phyloP scores from a whole-genome alignment of 2,113 vertebrate genomes.

The Ophiodon elongatus region DNA sequence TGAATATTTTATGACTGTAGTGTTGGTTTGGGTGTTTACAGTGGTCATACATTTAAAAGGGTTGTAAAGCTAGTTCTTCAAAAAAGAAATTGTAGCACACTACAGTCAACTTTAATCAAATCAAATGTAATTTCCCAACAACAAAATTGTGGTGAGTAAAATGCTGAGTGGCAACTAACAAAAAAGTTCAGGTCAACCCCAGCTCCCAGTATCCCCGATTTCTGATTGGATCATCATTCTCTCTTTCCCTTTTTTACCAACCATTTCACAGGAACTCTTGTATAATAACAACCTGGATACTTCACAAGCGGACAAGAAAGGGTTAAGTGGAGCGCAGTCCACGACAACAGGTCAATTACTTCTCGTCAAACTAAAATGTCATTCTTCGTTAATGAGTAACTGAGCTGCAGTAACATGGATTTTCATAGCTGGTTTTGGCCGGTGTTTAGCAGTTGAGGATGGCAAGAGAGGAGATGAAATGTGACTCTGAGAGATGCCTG shows the following conservation, averaged over 20 bases:
- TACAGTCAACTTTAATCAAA: neutral
- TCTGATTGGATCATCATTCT: slow-evolving; percentile 21
- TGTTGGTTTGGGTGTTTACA: neutral
- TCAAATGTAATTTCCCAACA: neutral
- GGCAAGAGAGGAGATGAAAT: slow-evolving; percentile 69
- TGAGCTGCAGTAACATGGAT: slow-evolving; percentile 26
- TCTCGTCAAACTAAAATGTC: slow-evolving; percentile 46
- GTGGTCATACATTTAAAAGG: neutral
- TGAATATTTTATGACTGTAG: neutral
- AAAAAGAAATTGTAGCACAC: neutral
- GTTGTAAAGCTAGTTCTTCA: neutral
- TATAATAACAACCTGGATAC: slow-evolving; percentile 17
- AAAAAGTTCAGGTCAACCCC: neutral
- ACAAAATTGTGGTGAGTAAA: neutral
- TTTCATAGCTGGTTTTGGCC: slow-evolving; percentile 60
- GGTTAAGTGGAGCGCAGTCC: slow-evolving; percentile 20
- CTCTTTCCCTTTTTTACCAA: neutral
- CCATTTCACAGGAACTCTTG: slow-evolving; percentile 22
- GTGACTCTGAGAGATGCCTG: slow-evolving; percentile 71
- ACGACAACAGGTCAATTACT: slow-evolving; percentile 25
- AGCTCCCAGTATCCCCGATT: neutral
- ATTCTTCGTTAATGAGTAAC: slow-evolving; percentile 45
- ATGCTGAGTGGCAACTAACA: neutral
- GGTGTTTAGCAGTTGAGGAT: slow-evolving; percentile 55
- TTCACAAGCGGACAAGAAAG: slow-evolving; percentile 11